A percentile compares a stretch with the other conserved stretches of the same genome.
These are phyloP conservation scores for Aphodius sticticus DNA, from an alignment of 2,888 invertebrate species.

Conservation along the genomic window DNA sequence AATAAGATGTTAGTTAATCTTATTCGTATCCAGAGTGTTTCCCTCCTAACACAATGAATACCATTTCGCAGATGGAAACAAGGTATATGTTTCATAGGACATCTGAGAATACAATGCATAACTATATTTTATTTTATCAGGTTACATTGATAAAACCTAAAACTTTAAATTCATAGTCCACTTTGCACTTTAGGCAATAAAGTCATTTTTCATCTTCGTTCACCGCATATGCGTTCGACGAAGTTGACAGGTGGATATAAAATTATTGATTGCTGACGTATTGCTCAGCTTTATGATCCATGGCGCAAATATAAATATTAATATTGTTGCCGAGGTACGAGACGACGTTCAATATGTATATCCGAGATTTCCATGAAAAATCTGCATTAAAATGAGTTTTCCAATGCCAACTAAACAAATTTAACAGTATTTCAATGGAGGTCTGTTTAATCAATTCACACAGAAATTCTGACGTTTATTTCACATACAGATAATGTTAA, in stretches of 20 bases:
- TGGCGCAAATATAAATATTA: constrained; percentile 4
- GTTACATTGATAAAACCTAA: neutral
- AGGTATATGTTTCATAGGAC: too few relatives aligned
- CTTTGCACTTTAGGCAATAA: neutral
- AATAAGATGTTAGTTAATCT: too few relatives aligned
- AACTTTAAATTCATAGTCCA: neutral
- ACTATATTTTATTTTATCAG: neutral
- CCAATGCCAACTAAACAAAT: neutral
- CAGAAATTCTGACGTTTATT: neutral
- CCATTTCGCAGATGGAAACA: too few relatives aligned
- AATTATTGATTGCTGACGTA: neutral
- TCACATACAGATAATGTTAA: too few relatives aligned
- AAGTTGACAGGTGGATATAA: neutral
- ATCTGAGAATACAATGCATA: too few relatives aligned
- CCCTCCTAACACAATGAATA: too few relatives aligned
- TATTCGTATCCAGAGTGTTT: too few relatives aligned
- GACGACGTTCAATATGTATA: neutral
- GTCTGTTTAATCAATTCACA: neutral
- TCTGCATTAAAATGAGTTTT: neutral
- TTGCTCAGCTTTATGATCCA: neutral
- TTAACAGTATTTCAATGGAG: neutral
- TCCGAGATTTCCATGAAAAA: neutral
- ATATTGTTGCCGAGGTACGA: neutral
- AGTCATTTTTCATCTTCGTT: neutral
- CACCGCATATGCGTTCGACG: neutral